A percentile compares a stretch with the other conserved stretches of the same genome.
These are phyloP conservation scores for Chromoteleia sp. DNA, from an alignment of 2,888 invertebrate genomes.

Conservation along the genomic window DNA sequence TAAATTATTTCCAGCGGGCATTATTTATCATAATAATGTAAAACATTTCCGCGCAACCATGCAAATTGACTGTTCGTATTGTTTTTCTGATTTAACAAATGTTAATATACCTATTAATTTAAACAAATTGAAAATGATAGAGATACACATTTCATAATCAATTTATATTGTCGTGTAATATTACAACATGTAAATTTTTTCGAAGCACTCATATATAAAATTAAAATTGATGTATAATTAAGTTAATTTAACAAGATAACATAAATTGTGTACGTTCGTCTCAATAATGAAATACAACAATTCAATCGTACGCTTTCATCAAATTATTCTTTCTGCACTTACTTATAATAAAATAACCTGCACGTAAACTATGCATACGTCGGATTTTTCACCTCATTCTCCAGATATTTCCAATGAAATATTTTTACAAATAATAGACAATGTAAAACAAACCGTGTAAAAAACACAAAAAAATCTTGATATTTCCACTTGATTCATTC, in stretches of 20 bases:
- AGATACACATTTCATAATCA: slow-evolving; percentile 3
- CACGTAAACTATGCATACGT: not conserved
- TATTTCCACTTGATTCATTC: slow-evolving; percentile 38
- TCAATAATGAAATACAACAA: no score
- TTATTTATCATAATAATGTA: no score
- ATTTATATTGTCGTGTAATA: slow-evolving; percentile 5
- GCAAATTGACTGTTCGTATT: not conserved
- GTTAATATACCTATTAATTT: not conserved
- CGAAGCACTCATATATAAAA: no score
- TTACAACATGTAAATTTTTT: no score
- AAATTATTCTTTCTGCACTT: not conserved
- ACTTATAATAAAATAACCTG: not conserved
- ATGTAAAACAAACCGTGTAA: slow-evolving; percentile 24
- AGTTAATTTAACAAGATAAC: no score
- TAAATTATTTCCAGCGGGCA: no score
- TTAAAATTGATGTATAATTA: no score
- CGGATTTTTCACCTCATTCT: slow-evolving; percentile 19
- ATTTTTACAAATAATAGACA: slow-evolving; percentile 18
- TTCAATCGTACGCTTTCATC: no score
- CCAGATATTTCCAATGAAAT: slow-evolving; percentile 15
- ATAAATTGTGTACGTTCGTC: no score
- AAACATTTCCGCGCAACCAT: not conserved
- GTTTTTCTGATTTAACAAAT: slow-evolving; percentile 10
- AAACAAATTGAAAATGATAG: slow-evolving; percentile 9
- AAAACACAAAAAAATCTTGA: slow-evolving; percentile 24